phyloP scores from a whole-genome alignment of 2,113 vertebrate genomes.

The Apteryx mantelli region DNA sequence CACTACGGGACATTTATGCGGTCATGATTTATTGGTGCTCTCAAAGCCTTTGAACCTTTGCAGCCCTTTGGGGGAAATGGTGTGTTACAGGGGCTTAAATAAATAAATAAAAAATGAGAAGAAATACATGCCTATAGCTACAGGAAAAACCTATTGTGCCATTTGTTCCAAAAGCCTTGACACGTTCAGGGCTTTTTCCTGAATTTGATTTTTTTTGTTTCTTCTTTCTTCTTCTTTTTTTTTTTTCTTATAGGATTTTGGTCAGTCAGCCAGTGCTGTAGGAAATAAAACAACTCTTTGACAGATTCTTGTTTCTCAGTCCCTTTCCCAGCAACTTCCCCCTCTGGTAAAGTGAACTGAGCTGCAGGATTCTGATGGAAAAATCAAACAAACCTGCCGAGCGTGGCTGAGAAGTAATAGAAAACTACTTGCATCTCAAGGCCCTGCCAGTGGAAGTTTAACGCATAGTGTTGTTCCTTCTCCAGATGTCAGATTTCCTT shows the following conservation, averaged over 20 bases:
- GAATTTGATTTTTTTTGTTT: constrained; percentile 68
- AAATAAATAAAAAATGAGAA: constrained; percentile 74
- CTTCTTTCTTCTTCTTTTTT: constrained; percentile 46
- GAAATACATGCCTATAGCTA: constrained; percentile 52
- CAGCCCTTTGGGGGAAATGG: constrained; percentile 60
- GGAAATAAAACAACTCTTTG: constrained; percentile 65
- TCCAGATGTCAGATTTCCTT: not conserved
- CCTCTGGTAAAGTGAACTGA: constrained; percentile 60
- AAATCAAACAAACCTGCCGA: constrained; percentile 66
- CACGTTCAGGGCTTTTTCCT: constrained; percentile 63
- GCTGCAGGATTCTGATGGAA: constrained; percentile 59
- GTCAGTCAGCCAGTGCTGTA: constrained; percentile 52
- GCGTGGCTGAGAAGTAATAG: constrained; percentile 57
- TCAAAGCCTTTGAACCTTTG: constrained; percentile 73
- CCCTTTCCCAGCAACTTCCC: constrained; percentile 13
- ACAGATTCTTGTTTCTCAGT: constrained; percentile 53
- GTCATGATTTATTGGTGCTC: constrained; percentile 69
- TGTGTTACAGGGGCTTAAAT: constrained; percentile 68
- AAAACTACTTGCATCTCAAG: constrained; percentile 64
- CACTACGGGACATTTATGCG: constrained; percentile 73
- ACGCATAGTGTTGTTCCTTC: not conserved
- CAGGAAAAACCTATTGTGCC: constrained; percentile 46
- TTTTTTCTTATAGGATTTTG: constrained; percentile 65
- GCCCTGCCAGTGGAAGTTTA: constrained; percentile 45
- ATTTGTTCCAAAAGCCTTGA: constrained; percentile 59